Base-by-base conservation (phyloP, 2,888 invertebrate species). In the Drosophila pseudotakahashii region DNA sequence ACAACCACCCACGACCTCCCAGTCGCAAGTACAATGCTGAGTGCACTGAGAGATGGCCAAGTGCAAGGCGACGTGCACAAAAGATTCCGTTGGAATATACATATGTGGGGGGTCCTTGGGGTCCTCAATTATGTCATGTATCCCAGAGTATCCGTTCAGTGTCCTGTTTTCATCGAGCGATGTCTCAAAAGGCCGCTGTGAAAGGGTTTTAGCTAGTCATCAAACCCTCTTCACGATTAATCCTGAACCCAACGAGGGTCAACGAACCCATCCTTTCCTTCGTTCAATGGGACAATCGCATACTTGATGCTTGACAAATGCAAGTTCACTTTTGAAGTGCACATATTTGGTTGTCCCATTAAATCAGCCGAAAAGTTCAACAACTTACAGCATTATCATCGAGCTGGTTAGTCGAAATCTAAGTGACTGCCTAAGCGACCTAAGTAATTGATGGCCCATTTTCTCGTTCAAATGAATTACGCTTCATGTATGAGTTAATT, bases 21-120 rank as follows among this genome's bases (percentile, higher is more conserved):
- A 44, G 39, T 67, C 59, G 59, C 62, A 44, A 74, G 68, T 57
- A 42, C 81, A 68, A 70, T 68, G 62, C 54, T 50, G 75, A 79
- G 71, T 76, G 75, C 73, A 66, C 57, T 13, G 44, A 6, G 39
- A 13, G 14, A 14, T 11, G 32, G 34, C 34, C 52, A 47, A 44
- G 41, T 44, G 45, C 34, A 55, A 23, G 47, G 23, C 23, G 47
- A 23, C 23, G n/a, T 19, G 58, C 30, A 37, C 42, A 62, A 50
- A 62, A 55, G 51, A 42, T 39, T n/a, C 57, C 54, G 11, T 32
- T 51, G 47, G 45, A 63, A 47, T 30, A 26, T 26, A 26, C 26
- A 26, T 26, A 63, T 74, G 62, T 30, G 30, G 37, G 41, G 47
- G 16, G 48, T 55, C 55, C 54, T 54, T 51, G 34, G 42, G 41